Percentiles rank a stretch among this genome's conserved stretches.
Conservation (phyloP, 2,888 invertebrate species). For the Drosophila macrospina region DNA sequence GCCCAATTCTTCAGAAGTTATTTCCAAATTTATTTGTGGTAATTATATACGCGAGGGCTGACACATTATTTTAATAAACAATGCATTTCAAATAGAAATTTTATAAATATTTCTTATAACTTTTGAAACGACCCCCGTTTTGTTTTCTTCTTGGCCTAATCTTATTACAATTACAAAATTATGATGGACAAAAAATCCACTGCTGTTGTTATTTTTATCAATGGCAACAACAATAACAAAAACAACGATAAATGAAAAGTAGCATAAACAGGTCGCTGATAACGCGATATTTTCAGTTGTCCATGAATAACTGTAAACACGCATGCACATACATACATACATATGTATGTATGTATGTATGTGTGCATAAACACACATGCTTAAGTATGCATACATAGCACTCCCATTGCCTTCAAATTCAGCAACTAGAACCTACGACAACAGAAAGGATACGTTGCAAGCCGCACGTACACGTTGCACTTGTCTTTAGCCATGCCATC, state of each 20-base stretch:
- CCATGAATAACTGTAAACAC: conserved; percentile 42
- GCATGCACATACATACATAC: not conserved
- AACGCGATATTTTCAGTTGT: conserved; percentile 35
- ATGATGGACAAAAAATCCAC: conserved; percentile 32
- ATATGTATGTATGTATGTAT: conserved; percentile 2
- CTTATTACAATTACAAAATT: conserved; percentile 48
- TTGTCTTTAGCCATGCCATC: conserved; percentile 27
- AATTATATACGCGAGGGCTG: conserved; percentile 22
- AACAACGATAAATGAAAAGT: conserved; percentile 40
- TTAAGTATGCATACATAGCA: not conserved
- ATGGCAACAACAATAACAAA: conserved; percentile 36
- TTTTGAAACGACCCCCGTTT: conserved; percentile 18
- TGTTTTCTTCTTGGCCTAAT: conserved; percentile 38
- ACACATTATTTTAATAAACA: not conserved
- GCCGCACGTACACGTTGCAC: conserved; percentile 62
- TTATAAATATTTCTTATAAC: not conserved
- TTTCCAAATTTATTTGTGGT: conserved; percentile 23
- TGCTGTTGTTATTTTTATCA: conserved; percentile 41
- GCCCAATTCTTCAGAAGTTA: conserved; percentile 22
- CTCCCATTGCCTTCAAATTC: not conserved
- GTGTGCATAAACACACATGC: not conserved
- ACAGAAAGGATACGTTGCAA: conserved; percentile 42
- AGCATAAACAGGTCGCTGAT: conserved; percentile 57
- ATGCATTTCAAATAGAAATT: not conserved
- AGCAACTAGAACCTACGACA: conserved; percentile 56